phyloP scores from a whole-genome alignment of 1,140 invertebrate genomes.

The Dendrolimus punctatus region DNA sequence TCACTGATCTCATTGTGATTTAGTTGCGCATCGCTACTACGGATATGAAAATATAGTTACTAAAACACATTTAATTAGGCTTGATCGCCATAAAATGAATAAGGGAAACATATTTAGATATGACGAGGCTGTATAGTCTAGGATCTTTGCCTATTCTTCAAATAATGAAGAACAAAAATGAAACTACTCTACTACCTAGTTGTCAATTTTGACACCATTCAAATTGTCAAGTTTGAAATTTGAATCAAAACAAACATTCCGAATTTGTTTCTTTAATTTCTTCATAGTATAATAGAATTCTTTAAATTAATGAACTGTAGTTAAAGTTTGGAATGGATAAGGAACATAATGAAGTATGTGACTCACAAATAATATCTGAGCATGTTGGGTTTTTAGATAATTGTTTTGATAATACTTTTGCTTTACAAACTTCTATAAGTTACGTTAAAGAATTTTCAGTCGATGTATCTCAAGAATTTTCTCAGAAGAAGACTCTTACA shows the following conservation, averaged over 20 bases:
- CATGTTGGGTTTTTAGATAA: slow-evolving; percentile 54
- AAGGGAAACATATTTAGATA: too few species aligned
- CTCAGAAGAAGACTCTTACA: slow-evolving; percentile 11
- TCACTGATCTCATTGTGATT: too few species aligned
- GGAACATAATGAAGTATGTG: slow-evolving; percentile 28
- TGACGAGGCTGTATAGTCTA: too few species aligned
- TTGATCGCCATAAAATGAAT: too few species aligned
- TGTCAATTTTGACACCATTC: too few species aligned
- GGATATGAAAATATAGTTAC: too few species aligned
- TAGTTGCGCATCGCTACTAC: too few species aligned
- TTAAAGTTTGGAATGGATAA: slow-evolving; percentile 19
- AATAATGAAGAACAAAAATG: too few species aligned
- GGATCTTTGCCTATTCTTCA: too few species aligned
- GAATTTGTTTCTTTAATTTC: background rate
- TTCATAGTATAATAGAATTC: background rate
- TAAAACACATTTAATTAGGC: too few species aligned
- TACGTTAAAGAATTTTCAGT: slow-evolving; percentile 32
- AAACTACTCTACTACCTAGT: too few species aligned
- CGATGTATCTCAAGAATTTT: slow-evolving; percentile 22
- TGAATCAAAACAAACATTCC: background rate
- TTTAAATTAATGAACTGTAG: background rate
- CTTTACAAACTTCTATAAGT: slow-evolving; percentile 39
- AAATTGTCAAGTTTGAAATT: too few species aligned
- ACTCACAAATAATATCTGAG: slow-evolving; percentile 44
- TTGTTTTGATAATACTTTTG: slow-evolving; percentile 53